Evolutionary conservation across 2,797 vertebrate genomes (phyloP), one percentile per base, ranked within the genome.

Genomic region (Rhinophrynus dorsalis): DNA sequence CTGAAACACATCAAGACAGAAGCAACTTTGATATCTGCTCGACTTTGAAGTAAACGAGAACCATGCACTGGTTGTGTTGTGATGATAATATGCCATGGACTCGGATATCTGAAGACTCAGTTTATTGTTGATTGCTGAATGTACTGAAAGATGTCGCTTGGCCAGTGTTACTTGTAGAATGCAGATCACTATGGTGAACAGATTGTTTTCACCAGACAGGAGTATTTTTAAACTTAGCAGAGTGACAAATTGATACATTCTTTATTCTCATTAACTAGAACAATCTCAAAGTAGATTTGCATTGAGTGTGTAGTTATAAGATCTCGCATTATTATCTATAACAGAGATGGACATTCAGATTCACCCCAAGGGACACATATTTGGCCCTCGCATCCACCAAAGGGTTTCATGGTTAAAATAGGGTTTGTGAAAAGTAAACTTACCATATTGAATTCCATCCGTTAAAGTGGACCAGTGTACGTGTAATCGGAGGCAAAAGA

Each of bases 21-120:
- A 50, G 21, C 40, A 64, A 71, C 69, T 72, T 72, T 72, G 69
- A 72, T 58, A 61, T 65, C 52, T 13, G 44, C 15, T 17, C 9
- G 13, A 6, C 68, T 72, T 72, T 72, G 69, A 72, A 65, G 69
- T 65, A 11, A 18, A 50, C 8, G 26, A 33, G 29, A 32, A 24
- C 50, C 44, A 65, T 51, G 24, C 38, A 52, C 44, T 15, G 42
- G 21, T 52, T 57, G 51, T 5, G 27, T 45, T 11, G 38, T n/a
- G 52, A 63, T 44, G 61, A 72, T 65, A 65, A 65, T 65, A 23
- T 65, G 24, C 27, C 54, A 51, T 42, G 6, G 42, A 42, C 52
- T 57, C 32, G 20, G 24, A 33, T 65, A 26, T 65, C 30, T 51
- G 33, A 51, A 58, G 24, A 51, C 21, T 38, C 29, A 27, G 50